Percentiles rank a stretch among this genome's conserved stretches.
phyloP scores from a whole-genome alignment of 2,797 vertebrate species.

The Protosalanx chinensis region DNA sequence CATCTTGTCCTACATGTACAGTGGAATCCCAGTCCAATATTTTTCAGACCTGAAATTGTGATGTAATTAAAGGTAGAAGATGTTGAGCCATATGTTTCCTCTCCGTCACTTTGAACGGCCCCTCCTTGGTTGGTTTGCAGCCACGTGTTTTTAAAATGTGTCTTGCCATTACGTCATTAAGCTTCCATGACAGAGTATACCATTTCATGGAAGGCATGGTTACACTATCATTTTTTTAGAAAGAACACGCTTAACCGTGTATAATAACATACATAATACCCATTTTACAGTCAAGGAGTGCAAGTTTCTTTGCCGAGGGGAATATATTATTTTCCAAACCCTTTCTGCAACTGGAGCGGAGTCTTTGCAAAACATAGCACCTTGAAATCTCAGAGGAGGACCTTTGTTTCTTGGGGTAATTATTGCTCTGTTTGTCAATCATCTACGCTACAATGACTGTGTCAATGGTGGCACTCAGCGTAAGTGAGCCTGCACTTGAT shows the following conservation, averaged over 20 bases:
- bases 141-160: constrained; percentile 24
- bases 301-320: constrained; percentile 35
- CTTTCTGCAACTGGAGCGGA: constrained; percentile 47
- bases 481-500: constrained; percentile 42
- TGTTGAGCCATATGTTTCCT: constrained; percentile 53
- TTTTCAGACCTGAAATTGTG: background rate
- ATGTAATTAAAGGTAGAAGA: constrained; percentile 24
- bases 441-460: constrained; percentile 39
- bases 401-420: constrained; percentile 66
- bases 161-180: constrained; percentile 40
- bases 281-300: constrained; percentile 27
- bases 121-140: constrained; percentile 39
- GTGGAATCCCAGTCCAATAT: background rate
- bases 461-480: constrained; percentile 39
- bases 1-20: background rate
- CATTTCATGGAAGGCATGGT: constrained; percentile 27
- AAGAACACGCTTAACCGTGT: constrained; percentile 42
- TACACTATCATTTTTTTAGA: constrained; percentile 39
- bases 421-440: constrained; percentile 78
- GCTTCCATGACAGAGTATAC: constrained; percentile 29
- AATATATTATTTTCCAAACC: constrained; percentile 49
- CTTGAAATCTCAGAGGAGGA: constrained; percentile 63
- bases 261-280: constrained; percentile 24
- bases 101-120: constrained; percentile 31
- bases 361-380: constrained; percentile 67